Conservation (phyloP, 1,140 invertebrate genomes). For the Marisa cornuarietis region DNA sequence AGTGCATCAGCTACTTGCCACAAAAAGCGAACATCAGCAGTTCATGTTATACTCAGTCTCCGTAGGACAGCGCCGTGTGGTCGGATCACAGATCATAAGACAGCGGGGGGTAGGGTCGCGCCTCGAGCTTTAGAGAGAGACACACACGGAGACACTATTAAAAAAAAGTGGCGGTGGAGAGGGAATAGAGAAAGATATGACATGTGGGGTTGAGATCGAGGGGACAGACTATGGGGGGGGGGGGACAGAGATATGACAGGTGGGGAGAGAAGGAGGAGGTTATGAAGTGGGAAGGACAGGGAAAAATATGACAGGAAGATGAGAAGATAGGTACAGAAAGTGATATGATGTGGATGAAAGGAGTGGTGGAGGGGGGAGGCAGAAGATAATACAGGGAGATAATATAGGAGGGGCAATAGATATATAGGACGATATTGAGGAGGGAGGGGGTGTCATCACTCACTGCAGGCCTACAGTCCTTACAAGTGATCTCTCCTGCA, state of each 20-base stretch:
- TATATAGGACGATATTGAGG: too few relatives aligned
- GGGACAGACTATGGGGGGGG: neutral
- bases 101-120: too few relatives aligned
- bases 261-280: neutral
- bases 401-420: too few relatives aligned
- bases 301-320: neutral
- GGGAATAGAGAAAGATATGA: neutral
- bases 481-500: too few relatives aligned
- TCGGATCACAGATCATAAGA: neutral
- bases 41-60: neutral
- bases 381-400: neutral
- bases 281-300: neutral
- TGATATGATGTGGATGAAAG: neutral
- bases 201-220: neutral
- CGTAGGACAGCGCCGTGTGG: neutral
- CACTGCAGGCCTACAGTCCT: too few relatives aligned
- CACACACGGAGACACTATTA: neutral
- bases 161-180: conserved; percentile 5
- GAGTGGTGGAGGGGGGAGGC: neutral
- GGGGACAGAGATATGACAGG: too few relatives aligned
- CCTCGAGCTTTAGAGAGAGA: neutral
- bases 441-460: too few relatives aligned
- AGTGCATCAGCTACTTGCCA: neutral
- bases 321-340: neutral
- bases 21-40: neutral